Conservation (phyloP, 2,113 vertebrate species). For the Ceuthmochares aereus region DNA sequence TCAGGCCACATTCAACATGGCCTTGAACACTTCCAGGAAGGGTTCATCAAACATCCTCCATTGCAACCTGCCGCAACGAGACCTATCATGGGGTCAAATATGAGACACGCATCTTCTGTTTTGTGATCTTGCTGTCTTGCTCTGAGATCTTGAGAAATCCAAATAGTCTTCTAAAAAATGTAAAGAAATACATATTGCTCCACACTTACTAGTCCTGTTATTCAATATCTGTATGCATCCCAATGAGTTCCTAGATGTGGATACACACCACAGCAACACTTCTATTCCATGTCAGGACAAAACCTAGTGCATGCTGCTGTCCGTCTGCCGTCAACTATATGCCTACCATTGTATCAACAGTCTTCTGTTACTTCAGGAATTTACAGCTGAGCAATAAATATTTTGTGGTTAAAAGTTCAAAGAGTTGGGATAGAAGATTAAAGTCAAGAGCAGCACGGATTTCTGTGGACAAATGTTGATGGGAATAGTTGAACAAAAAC, state of each 20-base stretch:
- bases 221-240: accelerated
- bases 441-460: not conserved
- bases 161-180: not conserved
- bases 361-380: slow-evolving; percentile 1
- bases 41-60: not conserved
- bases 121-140: not conserved
- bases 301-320: not conserved
- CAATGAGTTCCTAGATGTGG: not conserved
- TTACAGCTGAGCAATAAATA: not conserved
- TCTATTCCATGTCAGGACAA: not conserved
- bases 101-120: accelerated
- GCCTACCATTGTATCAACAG: not conserved
- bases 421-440: not conserved
- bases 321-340: not conserved
- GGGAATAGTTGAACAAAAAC: not conserved
- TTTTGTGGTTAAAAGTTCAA: not conserved
- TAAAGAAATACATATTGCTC: not conserved
- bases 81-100: not conserved
- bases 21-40: no score
- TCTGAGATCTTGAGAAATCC: not conserved
- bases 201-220: accelerated
- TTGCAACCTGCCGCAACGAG: not conserved
- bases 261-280: not conserved
- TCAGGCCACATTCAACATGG: no score
- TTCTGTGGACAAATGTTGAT: not conserved